These are phyloP conservation scores for Zaprionus africanus DNA, from an alignment of 1,140 invertebrate genomes.

Conservation along the genomic window DNA sequence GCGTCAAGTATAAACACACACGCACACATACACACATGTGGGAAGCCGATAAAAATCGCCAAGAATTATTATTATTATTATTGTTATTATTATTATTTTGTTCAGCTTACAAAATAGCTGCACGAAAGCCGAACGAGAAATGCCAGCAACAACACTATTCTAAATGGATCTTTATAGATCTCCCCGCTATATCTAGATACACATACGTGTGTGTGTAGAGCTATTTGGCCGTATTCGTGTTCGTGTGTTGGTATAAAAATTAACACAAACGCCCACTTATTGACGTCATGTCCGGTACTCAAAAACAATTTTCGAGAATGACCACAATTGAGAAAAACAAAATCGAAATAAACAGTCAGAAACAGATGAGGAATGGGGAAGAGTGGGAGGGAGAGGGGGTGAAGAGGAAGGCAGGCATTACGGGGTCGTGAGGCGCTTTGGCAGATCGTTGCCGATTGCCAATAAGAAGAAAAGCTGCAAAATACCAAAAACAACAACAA, in stretches of 20 bases:
- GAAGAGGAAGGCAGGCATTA: not conserved
- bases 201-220: slow-evolving; percentile 26
- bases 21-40: not conserved
- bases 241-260: slow-evolving; percentile 65
- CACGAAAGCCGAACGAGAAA: slow-evolving; percentile 29
- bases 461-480: slow-evolving; percentile 61
- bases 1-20: slow-evolving; percentile 20
- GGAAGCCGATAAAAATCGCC: slow-evolving; percentile 58
- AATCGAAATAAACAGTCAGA: slow-evolving; percentile 73
- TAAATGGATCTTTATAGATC: slow-evolving; percentile 42
- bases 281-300: slow-evolving; percentile 83
- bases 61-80: slow-evolving; percentile 71
- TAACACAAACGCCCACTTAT: slow-evolving; percentile 83
- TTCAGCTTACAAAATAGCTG: slow-evolving; percentile 42
- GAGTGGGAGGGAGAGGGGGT: not conserved
- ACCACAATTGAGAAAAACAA: slow-evolving; percentile 82
- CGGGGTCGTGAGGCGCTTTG: slow-evolving; percentile 12
- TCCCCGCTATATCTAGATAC: not conserved
- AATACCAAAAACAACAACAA: not conserved
- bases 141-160: not conserved
- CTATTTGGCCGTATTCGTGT: slow-evolving; percentile 13
- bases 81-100: slow-evolving; percentile 63
- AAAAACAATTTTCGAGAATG: slow-evolving; percentile 83
- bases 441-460: slow-evolving; percentile 56
- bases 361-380: slow-evolving; percentile 39